Conservation (phyloP, 2,797 vertebrate species). For the Anomalospiza imberbis region DNA sequence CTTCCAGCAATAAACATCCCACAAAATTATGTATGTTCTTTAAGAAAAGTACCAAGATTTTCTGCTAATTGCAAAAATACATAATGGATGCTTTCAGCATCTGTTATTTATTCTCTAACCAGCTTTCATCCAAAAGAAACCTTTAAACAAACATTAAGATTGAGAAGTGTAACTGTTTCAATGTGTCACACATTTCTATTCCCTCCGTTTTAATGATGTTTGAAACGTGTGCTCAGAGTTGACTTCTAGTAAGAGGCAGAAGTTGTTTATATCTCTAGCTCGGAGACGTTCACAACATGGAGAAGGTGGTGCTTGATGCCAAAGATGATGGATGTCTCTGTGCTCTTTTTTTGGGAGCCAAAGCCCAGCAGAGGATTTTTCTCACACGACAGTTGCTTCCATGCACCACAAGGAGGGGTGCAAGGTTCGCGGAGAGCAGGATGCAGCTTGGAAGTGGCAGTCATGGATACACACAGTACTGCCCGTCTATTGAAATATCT, state of each 20-base stretch:
- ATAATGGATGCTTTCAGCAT: conserved; percentile 73
- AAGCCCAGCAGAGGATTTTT: background rate
- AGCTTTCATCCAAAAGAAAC: conserved; percentile 75
- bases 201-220: background rate
- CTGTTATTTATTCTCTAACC: conserved; percentile 70
- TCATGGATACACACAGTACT: fast-evolving
- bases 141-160: conserved; percentile 74
- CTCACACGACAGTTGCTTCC: background rate
- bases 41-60: conserved; percentile 74
- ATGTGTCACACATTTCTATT: conserved; percentile 10
- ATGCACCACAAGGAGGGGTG: conserved; percentile 59
- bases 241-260: background rate
- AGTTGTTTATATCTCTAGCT: background rate
- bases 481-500: background rate
- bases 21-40: conserved; percentile 74
- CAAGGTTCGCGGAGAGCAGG: conserved; percentile 15
- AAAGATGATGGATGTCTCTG: background rate
- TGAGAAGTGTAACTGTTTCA: conserved; percentile 65
- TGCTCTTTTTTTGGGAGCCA: background rate
- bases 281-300: background rate
- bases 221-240: background rate
- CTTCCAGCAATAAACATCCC: conserved; percentile 70
- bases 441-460: background rate
- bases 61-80: conserved; percentile 78
- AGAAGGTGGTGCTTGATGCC: background rate